Evolutionary conservation across 2,113 vertebrate genomes (phyloP).

Genomic region (Hiodon tergisus): DNA sequence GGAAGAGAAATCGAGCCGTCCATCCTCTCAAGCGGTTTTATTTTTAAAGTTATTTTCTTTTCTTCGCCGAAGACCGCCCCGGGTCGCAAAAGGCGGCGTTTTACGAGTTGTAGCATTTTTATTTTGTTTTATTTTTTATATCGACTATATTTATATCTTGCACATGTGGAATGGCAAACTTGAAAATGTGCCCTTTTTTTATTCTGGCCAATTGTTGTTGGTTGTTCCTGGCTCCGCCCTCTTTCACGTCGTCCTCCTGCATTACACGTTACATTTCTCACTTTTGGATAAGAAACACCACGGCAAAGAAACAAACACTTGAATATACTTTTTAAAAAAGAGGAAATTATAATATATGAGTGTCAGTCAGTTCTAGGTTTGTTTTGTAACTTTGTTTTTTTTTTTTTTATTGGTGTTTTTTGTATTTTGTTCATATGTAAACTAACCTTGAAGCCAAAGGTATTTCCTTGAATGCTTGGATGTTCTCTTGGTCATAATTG

Average conservation of each 20-base stretch:
- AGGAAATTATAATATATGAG: conserved; percentile 36
- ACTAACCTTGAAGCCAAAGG: conserved; percentile 71
- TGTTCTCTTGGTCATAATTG: conserved; percentile 59
- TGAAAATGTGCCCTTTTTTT: conserved; percentile 46
- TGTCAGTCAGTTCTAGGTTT: conserved; percentile 32
- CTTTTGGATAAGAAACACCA: neutral
- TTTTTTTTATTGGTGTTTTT: conserved; percentile 43
- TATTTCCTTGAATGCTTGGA: conserved; percentile 65
- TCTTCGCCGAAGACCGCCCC: conserved; percentile 24
- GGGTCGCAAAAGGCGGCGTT: conserved; percentile 26
- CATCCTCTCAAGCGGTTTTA: conserved; percentile 14
- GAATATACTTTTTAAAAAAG: conserved; percentile 19
- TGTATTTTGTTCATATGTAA: conserved; percentile 53
- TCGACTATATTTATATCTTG: conserved; percentile 37
- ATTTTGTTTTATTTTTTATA: conserved; percentile 37
- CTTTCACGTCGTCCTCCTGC: conserved; percentile 8
- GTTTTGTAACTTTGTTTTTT: conserved; percentile 16
- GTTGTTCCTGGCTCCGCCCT: conserved; percentile 7
- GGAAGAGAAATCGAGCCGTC: neutral
- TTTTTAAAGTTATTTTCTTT: no score
- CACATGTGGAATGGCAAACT: conserved; percentile 65
- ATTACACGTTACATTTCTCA: neutral
- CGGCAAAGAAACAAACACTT: conserved; percentile 26
- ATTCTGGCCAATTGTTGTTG: conserved; percentile 19
- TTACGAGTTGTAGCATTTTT: conserved; percentile 69